A percentile compares a stretch with the other conserved stretches of the same genome.
phyloP scores from a whole-genome alignment of 2,113 vertebrate species.

The Riparia riparia region DNA sequence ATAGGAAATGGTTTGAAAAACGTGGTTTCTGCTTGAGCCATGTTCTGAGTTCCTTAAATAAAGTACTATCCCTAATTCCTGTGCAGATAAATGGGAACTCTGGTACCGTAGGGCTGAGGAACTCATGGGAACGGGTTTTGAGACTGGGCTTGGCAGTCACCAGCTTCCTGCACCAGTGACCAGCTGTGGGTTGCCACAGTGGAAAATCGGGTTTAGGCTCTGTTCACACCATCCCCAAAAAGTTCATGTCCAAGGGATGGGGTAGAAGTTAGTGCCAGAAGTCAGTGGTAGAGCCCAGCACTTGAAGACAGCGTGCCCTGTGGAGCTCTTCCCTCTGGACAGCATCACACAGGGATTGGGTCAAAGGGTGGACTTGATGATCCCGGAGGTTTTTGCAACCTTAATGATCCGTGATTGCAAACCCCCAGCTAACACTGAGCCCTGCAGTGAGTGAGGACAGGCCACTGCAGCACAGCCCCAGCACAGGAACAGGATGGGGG shows the following conservation, averaged over 20 bases:
- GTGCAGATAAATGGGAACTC: background rate
- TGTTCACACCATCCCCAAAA: background rate
- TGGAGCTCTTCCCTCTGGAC: accelerated
- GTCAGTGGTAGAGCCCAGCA: background rate
- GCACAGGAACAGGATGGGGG: background rate
- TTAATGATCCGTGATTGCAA: background rate
- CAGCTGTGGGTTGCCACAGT: background rate
- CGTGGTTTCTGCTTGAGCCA: background rate
- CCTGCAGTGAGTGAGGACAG: background rate
- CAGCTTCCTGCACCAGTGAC: background rate
- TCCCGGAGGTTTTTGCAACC: background rate
- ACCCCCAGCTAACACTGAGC: background rate
- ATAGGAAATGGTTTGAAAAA: constrained; percentile 28
- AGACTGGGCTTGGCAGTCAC: background rate
- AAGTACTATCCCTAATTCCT: background rate
- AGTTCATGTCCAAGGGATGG: background rate
- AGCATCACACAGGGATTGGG: background rate
- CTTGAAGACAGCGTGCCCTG: background rate
- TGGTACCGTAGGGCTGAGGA: background rate
- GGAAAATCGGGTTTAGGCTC: background rate
- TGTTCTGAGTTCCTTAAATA: background rate
- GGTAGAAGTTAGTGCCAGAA: background rate
- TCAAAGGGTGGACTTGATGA: background rate
- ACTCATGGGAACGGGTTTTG: background rate
- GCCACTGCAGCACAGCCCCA: background rate